Conservation (phyloP, 2,797 vertebrate species). For the Alosa sapidissima region DNA sequence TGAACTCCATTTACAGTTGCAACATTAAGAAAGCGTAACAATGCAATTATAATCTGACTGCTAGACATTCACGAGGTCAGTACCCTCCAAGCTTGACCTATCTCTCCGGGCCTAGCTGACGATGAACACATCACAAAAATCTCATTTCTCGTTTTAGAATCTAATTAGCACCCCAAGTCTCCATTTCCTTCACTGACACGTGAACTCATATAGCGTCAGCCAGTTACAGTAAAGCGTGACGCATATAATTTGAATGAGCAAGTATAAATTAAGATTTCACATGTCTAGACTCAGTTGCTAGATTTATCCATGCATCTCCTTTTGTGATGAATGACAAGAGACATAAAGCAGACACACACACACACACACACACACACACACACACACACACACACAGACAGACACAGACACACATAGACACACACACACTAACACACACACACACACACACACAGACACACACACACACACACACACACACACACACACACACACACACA, state of each 20-base stretch:
- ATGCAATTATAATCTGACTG: background rate
- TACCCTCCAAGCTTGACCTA: background rate
- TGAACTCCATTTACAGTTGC: background rate
- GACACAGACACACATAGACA: background rate
- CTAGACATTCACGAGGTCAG: background rate
- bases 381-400: background rate
- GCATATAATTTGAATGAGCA: background rate
- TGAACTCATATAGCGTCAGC: background rate
- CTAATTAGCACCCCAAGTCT: background rate
- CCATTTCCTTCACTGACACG: background rate
- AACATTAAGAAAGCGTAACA: background rate
- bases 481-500: background rate
- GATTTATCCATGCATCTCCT: background rate
- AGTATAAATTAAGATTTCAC: conserved; percentile 10
- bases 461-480: background rate
- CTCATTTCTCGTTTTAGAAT: background rate
- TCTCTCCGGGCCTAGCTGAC: background rate
- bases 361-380: background rate
- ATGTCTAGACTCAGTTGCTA: background rate
- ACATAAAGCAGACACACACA: background rate
- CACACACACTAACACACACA: background rate
- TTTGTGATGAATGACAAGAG: background rate
- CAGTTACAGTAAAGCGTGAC: background rate
- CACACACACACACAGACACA: background rate
- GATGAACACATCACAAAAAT: background rate